Conservation (phyloP, 1,140 invertebrate species). For the Drosophila murphyi region DNA sequence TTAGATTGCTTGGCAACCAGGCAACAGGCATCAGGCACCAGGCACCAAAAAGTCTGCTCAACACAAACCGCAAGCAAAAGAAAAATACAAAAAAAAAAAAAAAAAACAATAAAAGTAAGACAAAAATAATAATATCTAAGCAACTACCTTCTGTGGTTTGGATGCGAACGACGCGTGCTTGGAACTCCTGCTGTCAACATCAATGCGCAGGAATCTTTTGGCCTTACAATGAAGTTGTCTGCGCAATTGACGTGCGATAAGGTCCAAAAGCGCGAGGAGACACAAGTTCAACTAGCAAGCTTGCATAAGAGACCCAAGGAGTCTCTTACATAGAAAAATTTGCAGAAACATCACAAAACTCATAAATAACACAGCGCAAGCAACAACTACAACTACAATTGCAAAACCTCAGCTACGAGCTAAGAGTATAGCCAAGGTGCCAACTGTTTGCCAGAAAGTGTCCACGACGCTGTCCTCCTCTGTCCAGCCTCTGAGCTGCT, state of each 20-base stretch:
- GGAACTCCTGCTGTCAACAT: conserved; percentile 81
- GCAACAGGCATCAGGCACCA: conserved; percentile 12
- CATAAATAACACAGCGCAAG: conserved; percentile 73
- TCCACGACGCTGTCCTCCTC: conserved; percentile 55
- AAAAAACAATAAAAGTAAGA: no score
- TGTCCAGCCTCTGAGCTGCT: conserved; percentile 30
- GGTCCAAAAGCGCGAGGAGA: conserved; percentile 20
- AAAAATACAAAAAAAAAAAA: not conserved
- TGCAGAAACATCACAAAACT: conserved; percentile 82
- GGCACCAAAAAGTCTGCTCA: conserved; percentile 23
- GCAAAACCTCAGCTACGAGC: not conserved
- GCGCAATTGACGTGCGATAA: conserved; percentile 77
- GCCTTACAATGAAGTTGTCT: conserved; percentile 78
- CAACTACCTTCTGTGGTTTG: conserved; percentile 48
- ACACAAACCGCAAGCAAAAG: conserved; percentile 3
- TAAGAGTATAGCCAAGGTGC: conserved; percentile 24
- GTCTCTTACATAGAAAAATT: conserved; percentile 77
- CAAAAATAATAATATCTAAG: not conserved
- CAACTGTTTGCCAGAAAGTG: conserved; percentile 60
- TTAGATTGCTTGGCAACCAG: conserved; percentile 57
- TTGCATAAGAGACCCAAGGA: conserved; percentile 26
- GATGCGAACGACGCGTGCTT: conserved; percentile 60
- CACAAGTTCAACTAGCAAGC: conserved; percentile 54
- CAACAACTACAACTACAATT: conserved; percentile 24
- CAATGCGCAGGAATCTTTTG: conserved; percentile 69